Evolutionary conservation across 2,113 vertebrate species (phyloP), one percentile per base, ranked within the genome.

Genomic region (Polyodon spathula): DNA sequence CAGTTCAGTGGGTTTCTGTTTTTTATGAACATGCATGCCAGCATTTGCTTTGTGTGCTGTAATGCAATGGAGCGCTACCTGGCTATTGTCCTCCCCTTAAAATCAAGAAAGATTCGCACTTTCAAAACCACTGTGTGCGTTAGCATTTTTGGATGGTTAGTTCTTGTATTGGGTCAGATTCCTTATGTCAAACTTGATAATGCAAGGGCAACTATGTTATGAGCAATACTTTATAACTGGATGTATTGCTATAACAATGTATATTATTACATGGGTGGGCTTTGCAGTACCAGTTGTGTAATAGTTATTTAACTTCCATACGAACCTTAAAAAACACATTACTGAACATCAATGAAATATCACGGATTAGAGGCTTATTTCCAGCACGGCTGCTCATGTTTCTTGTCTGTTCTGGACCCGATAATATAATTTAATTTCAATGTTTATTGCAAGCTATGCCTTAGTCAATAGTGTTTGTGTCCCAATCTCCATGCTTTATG

Each of bases 41-140:
- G 50, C 4, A 16, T 63, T 11, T 55, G 27, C n/a, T 63, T 63
- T 56, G 43, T 63, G 37, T 58, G 27, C 37, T 63, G 61, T 27
- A 56, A 7, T 15, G 40, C 50, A 8, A 27, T 63, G 7, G 61
- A 63, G 27, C 51, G 53, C 5, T 63, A 39, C 54, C 50, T 63
- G 37, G 61, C 53, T 14, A 53, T 63, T 8, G 37, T 53, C 14
- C 40, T 38, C 53, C 61, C 53, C 37, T 11, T 63, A 46, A 15
- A 6, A 0, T 63, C 37, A 3, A 43, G 50, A 4, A 46, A 37
- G 3, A 15, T 63, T 40, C 53, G 53, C 12, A 53, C 50, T 37
- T 40, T 17, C 4, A 53, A 56, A n/a, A 5, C 8, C 7, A 51
- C 53, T 0, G 8, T 42, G 9, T 37, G 4, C 5, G 17, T 42